Percentiles rank a stretch among this genome's conserved stretches.
These are phyloP conservation scores for Lasioglossum baleicum DNA, from an alignment of 1,140 invertebrate genomes.

Conservation along the genomic window DNA sequence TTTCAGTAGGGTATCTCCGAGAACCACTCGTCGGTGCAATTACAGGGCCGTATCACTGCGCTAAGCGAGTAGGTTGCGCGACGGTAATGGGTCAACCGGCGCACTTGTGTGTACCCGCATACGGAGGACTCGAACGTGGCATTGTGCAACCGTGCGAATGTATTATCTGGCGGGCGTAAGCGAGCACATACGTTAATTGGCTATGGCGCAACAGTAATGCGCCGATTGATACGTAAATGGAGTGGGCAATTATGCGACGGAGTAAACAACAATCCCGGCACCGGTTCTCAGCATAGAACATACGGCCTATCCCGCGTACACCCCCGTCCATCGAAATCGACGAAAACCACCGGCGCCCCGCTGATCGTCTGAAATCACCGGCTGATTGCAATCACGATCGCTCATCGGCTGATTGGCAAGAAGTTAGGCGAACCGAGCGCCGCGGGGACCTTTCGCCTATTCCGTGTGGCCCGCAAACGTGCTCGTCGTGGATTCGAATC, in stretches of 20 bases:
- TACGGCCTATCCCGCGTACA: neutral
- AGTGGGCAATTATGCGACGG: conserved; percentile 69
- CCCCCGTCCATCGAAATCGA: neutral
- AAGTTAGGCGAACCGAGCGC: conserved; percentile 13
- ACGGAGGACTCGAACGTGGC: neutral
- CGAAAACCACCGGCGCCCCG: conserved; percentile 21
- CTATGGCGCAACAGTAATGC: conserved; percentile 66
- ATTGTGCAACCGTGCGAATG: neutral
- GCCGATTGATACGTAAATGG: conserved; percentile 73
- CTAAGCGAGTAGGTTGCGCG: too few relatives aligned
- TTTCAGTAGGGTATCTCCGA: too few relatives aligned
- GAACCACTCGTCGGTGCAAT: too few relatives aligned
- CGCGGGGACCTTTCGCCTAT: neutral
- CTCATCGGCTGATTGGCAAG: conserved; percentile 23
- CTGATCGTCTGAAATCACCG: conserved; percentile 20
- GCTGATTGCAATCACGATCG: conserved; percentile 34
- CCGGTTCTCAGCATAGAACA: conserved; percentile 40
- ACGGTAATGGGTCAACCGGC: too few relatives aligned
- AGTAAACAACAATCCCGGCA: conserved; percentile 64
- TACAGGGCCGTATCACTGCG: too few relatives aligned
- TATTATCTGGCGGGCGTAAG: conserved; percentile 39
- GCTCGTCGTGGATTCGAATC: too few relatives aligned
- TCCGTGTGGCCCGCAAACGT: too few relatives aligned
- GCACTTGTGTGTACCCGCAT: neutral
- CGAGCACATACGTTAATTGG: conserved; percentile 63